phyloP scores from a whole-genome alignment of 2,888 invertebrate genomes.

The Arrhopalites spinosus region DNA sequence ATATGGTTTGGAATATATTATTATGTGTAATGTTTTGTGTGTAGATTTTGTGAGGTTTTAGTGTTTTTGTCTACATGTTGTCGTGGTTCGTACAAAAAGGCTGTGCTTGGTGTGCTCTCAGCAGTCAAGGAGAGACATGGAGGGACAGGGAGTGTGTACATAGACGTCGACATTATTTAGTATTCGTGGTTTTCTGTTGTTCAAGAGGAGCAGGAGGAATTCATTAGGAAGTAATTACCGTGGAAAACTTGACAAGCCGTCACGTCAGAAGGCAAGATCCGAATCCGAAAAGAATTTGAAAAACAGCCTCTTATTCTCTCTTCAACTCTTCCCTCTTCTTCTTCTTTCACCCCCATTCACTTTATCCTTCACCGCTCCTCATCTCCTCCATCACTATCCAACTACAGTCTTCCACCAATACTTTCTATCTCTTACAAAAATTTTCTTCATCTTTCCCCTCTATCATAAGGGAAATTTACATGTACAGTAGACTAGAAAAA shows the following conservation, averaged over 20 bases:
- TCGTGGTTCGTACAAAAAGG: not conserved
- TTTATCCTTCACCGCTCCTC: not conserved
- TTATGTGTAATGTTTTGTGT: too few species aligned
- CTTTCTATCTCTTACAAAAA: not conserved
- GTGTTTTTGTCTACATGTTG: not conserved
- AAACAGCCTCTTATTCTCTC: slow-evolving; percentile 7
- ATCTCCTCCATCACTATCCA: too few species aligned
- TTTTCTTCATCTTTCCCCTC: not conserved
- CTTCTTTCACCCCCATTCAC: not conserved
- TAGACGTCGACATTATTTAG: slow-evolving; percentile 8
- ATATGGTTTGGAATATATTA: too few species aligned
- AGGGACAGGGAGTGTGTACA: not conserved
- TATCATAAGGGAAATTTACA: too few species aligned
- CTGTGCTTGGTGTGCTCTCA: not conserved
- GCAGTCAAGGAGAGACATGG: not conserved
- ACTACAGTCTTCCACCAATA: not conserved
- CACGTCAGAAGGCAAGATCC: slow-evolving; percentile 42
- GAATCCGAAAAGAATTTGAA: slow-evolving; percentile 27
- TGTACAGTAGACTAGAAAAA: too few species aligned
- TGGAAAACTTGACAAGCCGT: slow-evolving; percentile 54
- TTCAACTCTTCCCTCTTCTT: not conserved
- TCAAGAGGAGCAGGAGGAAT: slow-evolving; percentile 47
- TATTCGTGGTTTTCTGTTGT: slow-evolving; percentile 31
- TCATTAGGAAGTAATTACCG: slow-evolving; percentile 56
- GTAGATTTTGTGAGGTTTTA: not conserved